Evolutionary conservation across 1,140 invertebrate genomes (phyloP), one percentile per base, ranked within the genome.

Genomic region (Scaptomyza graminum): DNA sequence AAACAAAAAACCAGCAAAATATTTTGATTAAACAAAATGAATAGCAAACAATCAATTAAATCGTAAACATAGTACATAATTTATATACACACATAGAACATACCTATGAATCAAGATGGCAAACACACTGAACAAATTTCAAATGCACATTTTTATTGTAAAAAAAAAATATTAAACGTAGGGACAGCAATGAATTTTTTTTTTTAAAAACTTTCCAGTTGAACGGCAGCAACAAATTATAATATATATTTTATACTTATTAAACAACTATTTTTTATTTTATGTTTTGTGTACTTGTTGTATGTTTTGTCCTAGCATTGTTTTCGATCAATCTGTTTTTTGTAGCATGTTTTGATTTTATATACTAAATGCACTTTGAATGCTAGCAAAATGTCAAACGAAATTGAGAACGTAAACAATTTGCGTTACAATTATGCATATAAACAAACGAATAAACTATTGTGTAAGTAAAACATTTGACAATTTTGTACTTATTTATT

Each of bases 401-500:
- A 82, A 83, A 79, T 82, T 78, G 70, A 87, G 62, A 64, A 68
- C 81, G 76, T 47, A 70, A 78, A 56, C 75, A 46, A 74, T 62
- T 81, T 77, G 74, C 82, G 78, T 85, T 87, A 66, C 77, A 74
- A 85, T 85, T 85, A 83, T 80, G 60, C 80, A 85, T 84, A 84
- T 82, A 85, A 78, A 82, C 75, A 74, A 85, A 88, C 83, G 82
- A 85, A 85, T 85, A 85, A 85, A 85, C 63, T 81, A 85, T 62
- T 78, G 79, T 82, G 65, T 85, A 85, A 85, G 82, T 63, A 51
- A 74, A 57, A 68, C 55, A 41, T 39, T 41, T 16, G 16, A 57
- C 41, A 39, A 22, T 2, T 11, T 46, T 3, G 22, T n/a, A 31
- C 8, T 41, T 39, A 11, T n/a, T 22, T 3, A 22, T 22, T 22